Evolutionary conservation across 1,140 invertebrate genomes (phyloP), one percentile per base, ranked within the genome.

Genomic region (Trypoxylus dichotomus): DNA sequence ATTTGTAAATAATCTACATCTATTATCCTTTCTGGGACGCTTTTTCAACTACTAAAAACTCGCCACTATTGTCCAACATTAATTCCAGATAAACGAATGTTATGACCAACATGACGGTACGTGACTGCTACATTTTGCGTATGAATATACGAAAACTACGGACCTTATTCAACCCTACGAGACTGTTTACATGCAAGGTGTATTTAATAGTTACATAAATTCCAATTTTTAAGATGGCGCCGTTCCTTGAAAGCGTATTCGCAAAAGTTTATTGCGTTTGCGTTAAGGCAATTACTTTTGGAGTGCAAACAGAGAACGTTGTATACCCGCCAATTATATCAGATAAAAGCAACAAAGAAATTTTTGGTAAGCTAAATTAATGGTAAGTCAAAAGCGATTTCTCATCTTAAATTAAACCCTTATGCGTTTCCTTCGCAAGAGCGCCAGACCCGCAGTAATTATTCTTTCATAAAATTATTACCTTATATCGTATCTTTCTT

Each of bases 401-500:
- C 7, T 58, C 47, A 58, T 21, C 21, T 58, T 58, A 19, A 58
- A 58, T 19, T 58, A 58, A n/a, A 58, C 47, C 13, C 47, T 3
- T 8, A 21, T 58, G 15, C 47, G 15, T 58, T 58, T 58, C 0
- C 47, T 21, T 21, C 15, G 47, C 21, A 58, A 3, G 5, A 58
- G 21, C 47, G 5, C 15, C 47, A 2, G 47, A n/a, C 47, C 3
- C 32, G 32, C 0, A 5, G 47, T 21, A 58, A 58, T 58, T 58
- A 58, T 58, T 19, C 47, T 58, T 58, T 58, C 15, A 58, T 58
- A 21, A 58, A 58, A 58, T 58, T 58, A 58, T 58, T 58, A 58
- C 47, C 47, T 58, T 58, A 3, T 58, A 58, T 58, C 1, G 47
- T 21, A 11, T 11, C 47, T 58, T 58, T 58, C 7, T 58, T 21